A percentile compares a stretch with the other conserved stretches of the same genome.
phyloP scores from a whole-genome alignment of 2,113 vertebrate genomes.

The Archilochus colubris region DNA sequence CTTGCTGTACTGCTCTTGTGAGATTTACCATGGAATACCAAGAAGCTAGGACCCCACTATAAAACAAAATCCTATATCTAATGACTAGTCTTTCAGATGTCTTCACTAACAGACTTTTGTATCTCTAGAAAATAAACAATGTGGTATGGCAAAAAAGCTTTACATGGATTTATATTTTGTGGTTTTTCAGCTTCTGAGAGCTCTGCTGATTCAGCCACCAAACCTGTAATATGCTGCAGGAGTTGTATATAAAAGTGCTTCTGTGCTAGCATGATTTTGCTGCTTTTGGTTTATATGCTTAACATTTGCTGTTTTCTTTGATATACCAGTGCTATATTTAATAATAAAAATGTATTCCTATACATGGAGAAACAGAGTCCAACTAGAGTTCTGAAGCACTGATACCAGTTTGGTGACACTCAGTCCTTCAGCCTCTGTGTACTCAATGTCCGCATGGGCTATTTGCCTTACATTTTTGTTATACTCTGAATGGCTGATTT shows the following conservation, averaged over 20 bases:
- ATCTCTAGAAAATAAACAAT: background rate
- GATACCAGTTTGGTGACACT: background rate
- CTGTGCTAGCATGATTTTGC: slow-evolving; percentile 23
- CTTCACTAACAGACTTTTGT: background rate
- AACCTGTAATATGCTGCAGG: slow-evolving; percentile 42
- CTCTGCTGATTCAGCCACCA: slow-evolving; percentile 58
- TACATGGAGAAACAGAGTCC: background rate
- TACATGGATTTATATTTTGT: background rate
- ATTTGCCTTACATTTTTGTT: background rate
- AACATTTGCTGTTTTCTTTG: slow-evolving; percentile 26
- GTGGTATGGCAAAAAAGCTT: background rate
- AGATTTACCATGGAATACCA: background rate
- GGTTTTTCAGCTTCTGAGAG: slow-evolving; percentile 12
- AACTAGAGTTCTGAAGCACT: background rate
- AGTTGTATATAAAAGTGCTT: slow-evolving; percentile 37
- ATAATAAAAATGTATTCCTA: background rate
- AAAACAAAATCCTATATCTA: background rate
- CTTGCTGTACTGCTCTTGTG: background rate
- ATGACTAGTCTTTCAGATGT: background rate
- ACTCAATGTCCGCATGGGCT: background rate
- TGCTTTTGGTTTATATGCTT: slow-evolving; percentile 32
- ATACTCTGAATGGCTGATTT: background rate
- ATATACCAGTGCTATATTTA: background rate
- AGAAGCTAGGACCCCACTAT: background rate
- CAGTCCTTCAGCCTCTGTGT: background rate